phyloP scores from a whole-genome alignment of 2,113 vertebrate genomes.

The Piaya cayana region DNA sequence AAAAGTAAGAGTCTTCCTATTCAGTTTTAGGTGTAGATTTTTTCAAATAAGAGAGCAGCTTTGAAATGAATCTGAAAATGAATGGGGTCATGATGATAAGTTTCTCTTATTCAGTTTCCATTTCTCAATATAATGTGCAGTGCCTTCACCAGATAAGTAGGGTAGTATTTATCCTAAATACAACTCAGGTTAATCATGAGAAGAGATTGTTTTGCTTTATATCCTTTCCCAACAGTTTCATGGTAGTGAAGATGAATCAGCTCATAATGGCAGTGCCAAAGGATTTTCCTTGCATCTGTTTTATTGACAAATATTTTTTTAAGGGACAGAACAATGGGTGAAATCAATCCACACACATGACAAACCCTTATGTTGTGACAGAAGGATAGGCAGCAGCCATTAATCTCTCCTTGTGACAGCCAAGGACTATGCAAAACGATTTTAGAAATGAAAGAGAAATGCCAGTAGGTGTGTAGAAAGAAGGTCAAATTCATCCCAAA shows the following conservation, averaged over 20 bases:
- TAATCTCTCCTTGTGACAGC: constrained; percentile 21
- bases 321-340: background rate
- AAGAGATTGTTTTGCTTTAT: constrained; percentile 26
- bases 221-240: background rate
- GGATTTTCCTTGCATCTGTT: constrained; percentile 40
- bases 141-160: constrained; percentile 20
- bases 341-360: constrained; percentile 3
- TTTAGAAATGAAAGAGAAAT: constrained; percentile 1
- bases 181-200: constrained; percentile 25
- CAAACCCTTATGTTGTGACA: constrained; percentile 2
- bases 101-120: background rate
- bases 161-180: constrained; percentile 28
- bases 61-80: background rate
- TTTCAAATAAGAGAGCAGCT: background rate
- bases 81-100: background rate
- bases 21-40: background rate
- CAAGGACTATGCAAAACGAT: constrained; percentile 19
- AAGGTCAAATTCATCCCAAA: background rate
- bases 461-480: background rate
- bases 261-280: constrained; percentile 10
- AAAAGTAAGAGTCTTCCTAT: background rate
- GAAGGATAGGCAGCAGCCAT: constrained; percentile 8
- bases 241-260: constrained; percentile 28
- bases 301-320: constrained; percentile 63
- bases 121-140: background rate